Evolutionary conservation across 2,888 invertebrate genomes (phyloP).

Genomic region (Dryococelus australis): DNA sequence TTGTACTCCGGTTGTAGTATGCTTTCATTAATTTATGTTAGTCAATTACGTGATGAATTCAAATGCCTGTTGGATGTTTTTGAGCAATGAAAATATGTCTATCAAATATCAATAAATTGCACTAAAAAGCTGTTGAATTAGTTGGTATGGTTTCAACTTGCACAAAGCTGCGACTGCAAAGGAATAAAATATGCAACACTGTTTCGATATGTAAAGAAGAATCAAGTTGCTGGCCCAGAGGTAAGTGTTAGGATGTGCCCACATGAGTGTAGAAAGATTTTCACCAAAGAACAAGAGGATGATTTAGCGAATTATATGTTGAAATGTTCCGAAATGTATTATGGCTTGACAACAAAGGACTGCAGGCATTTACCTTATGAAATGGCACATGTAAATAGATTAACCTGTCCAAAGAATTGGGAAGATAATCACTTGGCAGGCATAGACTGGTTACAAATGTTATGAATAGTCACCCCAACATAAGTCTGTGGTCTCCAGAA

Average conservation of each 20-base stretch:
- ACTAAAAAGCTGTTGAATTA: no score
- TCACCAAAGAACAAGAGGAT: background rate
- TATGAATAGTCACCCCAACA: slow-evolving; percentile 20
- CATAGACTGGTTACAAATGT: slow-evolving; percentile 24
- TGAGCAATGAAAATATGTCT: no score
- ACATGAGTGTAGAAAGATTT: background rate
- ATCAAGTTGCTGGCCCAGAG: no score
- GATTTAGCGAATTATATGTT: background rate
- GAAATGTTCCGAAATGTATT: slow-evolving; percentile 11
- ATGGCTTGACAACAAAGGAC: slow-evolving; percentile 1
- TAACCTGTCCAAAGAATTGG: no score
- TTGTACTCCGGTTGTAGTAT: no score
- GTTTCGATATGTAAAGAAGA: slow-evolving; percentile 8
- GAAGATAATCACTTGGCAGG: background rate
- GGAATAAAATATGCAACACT: background rate
- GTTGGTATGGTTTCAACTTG: no score
- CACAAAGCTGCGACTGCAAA: background rate
- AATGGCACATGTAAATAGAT: background rate
- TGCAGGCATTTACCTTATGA: background rate
- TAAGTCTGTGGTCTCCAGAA: slow-evolving; percentile 28
- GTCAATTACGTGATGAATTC: no score
- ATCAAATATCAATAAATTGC: no score
- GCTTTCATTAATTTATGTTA: no score
- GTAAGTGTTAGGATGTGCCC: background rate
- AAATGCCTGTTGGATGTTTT: no score